Conservation (phyloP, 2,888 invertebrate genomes). For the Platycnemis pennipes region DNA sequence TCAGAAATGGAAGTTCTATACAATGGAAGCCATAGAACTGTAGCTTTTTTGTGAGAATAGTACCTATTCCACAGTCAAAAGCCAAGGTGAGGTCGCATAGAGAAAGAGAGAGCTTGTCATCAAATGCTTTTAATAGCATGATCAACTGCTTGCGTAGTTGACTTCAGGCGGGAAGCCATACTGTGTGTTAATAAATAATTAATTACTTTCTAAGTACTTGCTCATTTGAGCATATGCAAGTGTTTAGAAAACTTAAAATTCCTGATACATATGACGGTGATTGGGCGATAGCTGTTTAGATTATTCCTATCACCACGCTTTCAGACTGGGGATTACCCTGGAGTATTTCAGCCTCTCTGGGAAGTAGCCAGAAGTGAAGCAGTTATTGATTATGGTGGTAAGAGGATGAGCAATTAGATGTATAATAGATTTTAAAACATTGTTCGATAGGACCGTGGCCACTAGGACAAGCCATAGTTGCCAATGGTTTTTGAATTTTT, state of each 20-base stretch:
- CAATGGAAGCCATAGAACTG: neutral
- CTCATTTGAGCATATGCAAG: neutral
- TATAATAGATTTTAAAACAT: neutral
- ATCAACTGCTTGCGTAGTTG: neutral
- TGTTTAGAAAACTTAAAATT: neutral
- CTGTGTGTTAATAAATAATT: neutral
- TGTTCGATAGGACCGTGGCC: no score
- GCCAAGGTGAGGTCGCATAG: neutral
- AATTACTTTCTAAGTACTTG: neutral
- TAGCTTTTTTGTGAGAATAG: no score
- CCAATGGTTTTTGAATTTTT: neutral
- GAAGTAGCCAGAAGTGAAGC: neutral
- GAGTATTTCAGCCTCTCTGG: neutral
- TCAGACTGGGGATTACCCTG: neutral
- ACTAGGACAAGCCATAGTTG: neutral
- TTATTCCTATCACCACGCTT: neutral
- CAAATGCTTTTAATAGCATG: neutral
- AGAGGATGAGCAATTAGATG: neutral
- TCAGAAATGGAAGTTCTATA: neutral
- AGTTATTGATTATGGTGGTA: neutral
- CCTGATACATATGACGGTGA: neutral
- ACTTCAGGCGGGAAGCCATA: slow-evolving; percentile 2
- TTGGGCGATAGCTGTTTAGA: neutral
- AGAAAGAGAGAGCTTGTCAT: neutral
- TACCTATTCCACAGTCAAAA: neutral